Base-by-base conservation (phyloP, 2,888 invertebrate species). In the Latrodectus hesperus region DNA sequence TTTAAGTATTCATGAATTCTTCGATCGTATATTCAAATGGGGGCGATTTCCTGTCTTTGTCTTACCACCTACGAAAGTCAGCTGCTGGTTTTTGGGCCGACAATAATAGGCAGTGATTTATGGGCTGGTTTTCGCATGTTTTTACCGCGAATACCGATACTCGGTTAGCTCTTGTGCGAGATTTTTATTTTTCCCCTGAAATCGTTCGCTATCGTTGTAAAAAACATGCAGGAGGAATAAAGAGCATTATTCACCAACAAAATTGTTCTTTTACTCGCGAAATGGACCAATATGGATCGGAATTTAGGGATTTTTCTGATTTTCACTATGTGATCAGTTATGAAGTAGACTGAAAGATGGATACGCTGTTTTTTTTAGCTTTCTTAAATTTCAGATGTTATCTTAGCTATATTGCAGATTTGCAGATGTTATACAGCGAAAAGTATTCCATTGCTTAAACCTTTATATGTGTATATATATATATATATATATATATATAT, bases 1-100 rank as follows among this genome's bases (percentile, higher is more conserved):
- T 87, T 22, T 87, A 87, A 60, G 86, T 60, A 87, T 87, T 87
- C 86, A 87, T 87, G 86, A 87, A 87, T 87, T 87, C 86, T 53
- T 65, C 77, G 80, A 80, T 80, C 80, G 80, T 80, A 22, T 22
- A 80, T 87, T 80, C 80, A 87, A 87, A 80, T 80, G 81, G 81
- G 76, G 81, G 76, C 71, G 80, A 80, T 87, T 87, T 80, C 86
- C 80, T 80, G 77, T 52, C 80, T 87, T 87, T 80, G 80, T 80
- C 80, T 87, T 87, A 80, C 71, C 81, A 81, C 86, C 86, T 86
- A 26, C 22, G 53, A 60, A 12, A 64, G 75, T 64, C 72, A 65
- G 80, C 64, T 73, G 53, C 51, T 16, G 76, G n/a, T 55, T 77
- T 77, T 73, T 84, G 67, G 53, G 72, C 52, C 81, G 77, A 87